A percentile compares a stretch with the other conserved stretches of the same genome.
Evolutionary conservation across 2,888 invertebrate species (phyloP).

Genomic region (Rhingia rostrata): DNA sequence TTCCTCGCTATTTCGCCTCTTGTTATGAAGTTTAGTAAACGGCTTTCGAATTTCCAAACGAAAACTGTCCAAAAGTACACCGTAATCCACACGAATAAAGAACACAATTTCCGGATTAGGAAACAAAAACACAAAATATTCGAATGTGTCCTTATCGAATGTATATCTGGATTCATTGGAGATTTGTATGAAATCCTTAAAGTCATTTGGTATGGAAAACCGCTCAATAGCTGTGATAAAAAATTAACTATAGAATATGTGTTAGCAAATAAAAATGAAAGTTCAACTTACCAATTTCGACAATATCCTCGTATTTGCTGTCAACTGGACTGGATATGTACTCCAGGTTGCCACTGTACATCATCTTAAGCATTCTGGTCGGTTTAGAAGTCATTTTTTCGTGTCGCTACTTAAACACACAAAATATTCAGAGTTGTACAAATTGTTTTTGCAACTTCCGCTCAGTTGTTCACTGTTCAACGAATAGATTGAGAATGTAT

Average conservation of each 20-base stretch:
- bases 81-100: conserved; percentile 77
- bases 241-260: no score
- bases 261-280: background rate
- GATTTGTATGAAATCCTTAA: conserved; percentile 76
- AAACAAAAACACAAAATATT: conserved; percentile 78
- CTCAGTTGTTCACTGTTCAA: conserved; percentile 22
- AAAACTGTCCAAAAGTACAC: conserved; percentile 26
- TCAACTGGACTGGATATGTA: background rate
- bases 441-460: conserved; percentile 15
- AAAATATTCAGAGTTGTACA: background rate
- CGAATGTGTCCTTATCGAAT: conserved; percentile 78
- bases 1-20: conserved; percentile 23
- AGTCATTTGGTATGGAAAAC: conserved; percentile 75
- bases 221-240: conserved; percentile 61
- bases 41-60: conserved; percentile 3
- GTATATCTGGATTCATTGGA: conserved; percentile 78
- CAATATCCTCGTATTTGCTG: background rate
- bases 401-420: background rate
- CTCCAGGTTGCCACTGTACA: conserved; percentile 61
- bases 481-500: conserved; percentile 30
- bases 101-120: conserved; percentile 79
- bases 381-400: conserved; percentile 24
- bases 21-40: conserved; percentile 13
- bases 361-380: conserved; percentile 45
- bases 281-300: conserved; percentile 4